Percentiles rank a stretch among this genome's conserved stretches.
Conservation (phyloP, 2,888 invertebrate genomes). For the Ennomos fuscantarius region DNA sequence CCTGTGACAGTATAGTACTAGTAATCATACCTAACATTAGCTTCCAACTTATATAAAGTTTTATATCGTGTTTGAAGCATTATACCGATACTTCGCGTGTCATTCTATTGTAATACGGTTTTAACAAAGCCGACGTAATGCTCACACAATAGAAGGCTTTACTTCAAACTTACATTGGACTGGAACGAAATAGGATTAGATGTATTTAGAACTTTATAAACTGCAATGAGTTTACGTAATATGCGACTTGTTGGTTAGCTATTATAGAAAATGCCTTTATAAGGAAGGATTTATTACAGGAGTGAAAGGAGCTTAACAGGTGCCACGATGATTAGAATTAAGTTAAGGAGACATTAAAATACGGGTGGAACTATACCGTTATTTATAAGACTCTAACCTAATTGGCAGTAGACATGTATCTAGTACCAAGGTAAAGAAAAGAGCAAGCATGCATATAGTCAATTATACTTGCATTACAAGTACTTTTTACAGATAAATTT, state of each 20-base stretch:
- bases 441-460: no score
- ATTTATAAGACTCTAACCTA: no score
- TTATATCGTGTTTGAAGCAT: conserved; percentile 60
- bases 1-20: background rate
- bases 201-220: conserved; percentile 26
- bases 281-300: conserved; percentile 8
- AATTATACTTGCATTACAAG: no score
- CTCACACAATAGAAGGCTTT: conserved; percentile 71
- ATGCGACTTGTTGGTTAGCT: conserved; percentile 5
- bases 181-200: conserved; percentile 68
- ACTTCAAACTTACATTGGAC: conserved; percentile 59
- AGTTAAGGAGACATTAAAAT: no score
- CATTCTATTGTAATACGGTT: conserved; percentile 75
- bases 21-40: conserved; percentile 1
- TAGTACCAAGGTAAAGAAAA: no score
- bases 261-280: background rate
- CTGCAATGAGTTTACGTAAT: conserved; percentile 27
- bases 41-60: conserved; percentile 29
- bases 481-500: no score
- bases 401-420: conserved; percentile 45
- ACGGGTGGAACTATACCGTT: background rate
- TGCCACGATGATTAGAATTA: background rate
- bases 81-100: conserved; percentile 78
- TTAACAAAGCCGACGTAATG: conserved; percentile 73
- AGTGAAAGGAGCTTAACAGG: conserved; percentile 14